A percentile compares a stretch with the other conserved stretches of the same genome.
Evolutionary conservation across 1,140 invertebrate genomes (phyloP).

Genomic region (Lepidotrigona ventralis): DNA sequence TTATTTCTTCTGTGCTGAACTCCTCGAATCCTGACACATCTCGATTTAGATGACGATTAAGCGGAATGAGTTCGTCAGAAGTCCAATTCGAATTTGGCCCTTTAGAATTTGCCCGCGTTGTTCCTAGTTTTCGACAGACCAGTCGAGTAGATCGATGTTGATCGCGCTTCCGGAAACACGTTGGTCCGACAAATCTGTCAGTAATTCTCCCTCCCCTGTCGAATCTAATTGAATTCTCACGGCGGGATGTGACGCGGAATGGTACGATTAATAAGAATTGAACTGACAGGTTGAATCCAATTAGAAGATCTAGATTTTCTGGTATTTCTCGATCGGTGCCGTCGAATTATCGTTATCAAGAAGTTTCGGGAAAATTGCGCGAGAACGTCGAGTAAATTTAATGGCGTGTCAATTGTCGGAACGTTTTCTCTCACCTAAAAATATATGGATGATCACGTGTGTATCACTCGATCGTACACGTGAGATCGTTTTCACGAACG

Average conservation of each 20-base stretch:
- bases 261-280: constrained; percentile 60
- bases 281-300: constrained; percentile 54
- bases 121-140: constrained; percentile 17
- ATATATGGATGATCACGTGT: not conserved
- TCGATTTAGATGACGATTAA: not conserved
- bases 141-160: constrained; percentile 33
- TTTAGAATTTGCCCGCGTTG: not conserved
- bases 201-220: constrained; percentile 44
- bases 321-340: constrained; percentile 30
- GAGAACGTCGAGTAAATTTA: not conserved
- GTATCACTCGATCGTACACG: not conserved
- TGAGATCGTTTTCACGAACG: too few species aligned
- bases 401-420: not conserved
- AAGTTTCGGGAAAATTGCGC: not conserved
- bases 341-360: constrained; percentile 15
- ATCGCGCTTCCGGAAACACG: constrained; percentile 40
- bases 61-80: not conserved
- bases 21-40: not conserved
- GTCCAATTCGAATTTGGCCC: not conserved
- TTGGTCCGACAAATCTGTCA: constrained; percentile 48
- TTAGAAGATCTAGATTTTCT: constrained; percentile 50
- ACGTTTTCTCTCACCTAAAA: not conserved
- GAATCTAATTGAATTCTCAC: constrained; percentile 57
- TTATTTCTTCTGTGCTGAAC: not conserved
- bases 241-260: constrained; percentile 44